Percentiles rank a stretch among this genome's conserved stretches.
Conservation (phyloP, 2,888 invertebrate species). For the Cartodere bifasciata region DNA sequence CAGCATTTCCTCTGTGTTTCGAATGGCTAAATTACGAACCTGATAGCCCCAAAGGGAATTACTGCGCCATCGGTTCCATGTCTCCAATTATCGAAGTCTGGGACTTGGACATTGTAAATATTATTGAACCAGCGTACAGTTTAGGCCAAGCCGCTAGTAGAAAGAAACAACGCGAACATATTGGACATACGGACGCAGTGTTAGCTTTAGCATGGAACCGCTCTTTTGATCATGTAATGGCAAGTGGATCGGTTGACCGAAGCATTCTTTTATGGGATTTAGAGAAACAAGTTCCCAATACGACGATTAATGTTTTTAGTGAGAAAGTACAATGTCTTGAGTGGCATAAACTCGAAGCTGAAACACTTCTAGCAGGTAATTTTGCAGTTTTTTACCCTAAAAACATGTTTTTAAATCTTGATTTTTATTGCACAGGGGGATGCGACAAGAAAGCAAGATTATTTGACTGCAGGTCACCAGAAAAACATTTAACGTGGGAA, state of each 20-base stretch:
- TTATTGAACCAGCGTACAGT: slow-evolving; percentile 75
- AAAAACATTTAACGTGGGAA: slow-evolving; percentile 54
- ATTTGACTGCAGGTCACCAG: slow-evolving; percentile 62
- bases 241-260: slow-evolving; percentile 86
- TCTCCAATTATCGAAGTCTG: slow-evolving; percentile 88
- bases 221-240: slow-evolving; percentile 67
- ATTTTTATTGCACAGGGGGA: too few relatives aligned
- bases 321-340: slow-evolving; percentile 75
- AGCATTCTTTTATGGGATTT: slow-evolving; percentile 88
- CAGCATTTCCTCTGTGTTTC: slow-evolving; percentile 80
- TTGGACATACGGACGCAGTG: slow-evolving; percentile 84
- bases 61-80: slow-evolving; percentile 89
- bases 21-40: slow-evolving; percentile 90
- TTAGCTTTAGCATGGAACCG: slow-evolving; percentile 85
- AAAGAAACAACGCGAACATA: slow-evolving; percentile 53
- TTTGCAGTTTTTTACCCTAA: too few relatives aligned
- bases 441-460: slow-evolving; percentile 71
- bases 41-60: slow-evolving; percentile 60
- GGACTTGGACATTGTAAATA: slow-evolving; percentile 90
- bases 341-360: slow-evolving; percentile 75
- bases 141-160: slow-evolving; percentile 63
- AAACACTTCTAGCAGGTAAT: slow-evolving; percentile 54
- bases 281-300: slow-evolving; percentile 63
- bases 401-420: too few relatives aligned
- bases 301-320: slow-evolving; percentile 56